Conservation (phyloP, 2,113 vertebrate genomes). For the Notechis scutatus region DNA sequence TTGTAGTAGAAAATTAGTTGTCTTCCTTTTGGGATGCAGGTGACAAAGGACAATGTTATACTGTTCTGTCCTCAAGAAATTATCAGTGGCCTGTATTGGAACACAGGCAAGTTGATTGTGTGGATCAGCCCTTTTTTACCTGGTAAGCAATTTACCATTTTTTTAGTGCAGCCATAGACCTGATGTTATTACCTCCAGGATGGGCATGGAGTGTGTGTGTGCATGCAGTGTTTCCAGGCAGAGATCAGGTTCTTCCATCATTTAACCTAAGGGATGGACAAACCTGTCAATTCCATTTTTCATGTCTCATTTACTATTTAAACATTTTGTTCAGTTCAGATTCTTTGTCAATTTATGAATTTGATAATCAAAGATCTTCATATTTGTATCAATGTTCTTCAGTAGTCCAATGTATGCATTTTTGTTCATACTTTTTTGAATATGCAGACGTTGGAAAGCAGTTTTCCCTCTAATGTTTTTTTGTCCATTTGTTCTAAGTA, state of each 20-base stretch:
- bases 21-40: background rate
- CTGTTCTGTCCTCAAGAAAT: background rate
- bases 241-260: background rate
- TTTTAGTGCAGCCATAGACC: background rate
- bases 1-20: background rate
- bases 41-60: background rate
- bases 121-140: background rate
- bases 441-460: background rate
- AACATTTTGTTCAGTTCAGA: background rate
- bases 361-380: background rate
- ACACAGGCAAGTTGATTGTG: background rate
- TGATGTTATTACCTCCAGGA: background rate
- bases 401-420: background rate
- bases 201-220: background rate
- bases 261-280: background rate
- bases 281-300: background rate
- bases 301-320: background rate
- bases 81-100: background rate
- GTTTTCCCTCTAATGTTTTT: background rate
- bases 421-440: background rate
- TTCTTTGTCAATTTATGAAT: background rate
- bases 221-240: background rate
- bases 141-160: background rate
- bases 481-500: background rate
- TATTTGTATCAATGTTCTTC: background rate